Evolutionary conservation across 2,113 vertebrate species (phyloP), one percentile per base, ranked within the genome.

Genomic region (Alouatta palliata): DNA sequence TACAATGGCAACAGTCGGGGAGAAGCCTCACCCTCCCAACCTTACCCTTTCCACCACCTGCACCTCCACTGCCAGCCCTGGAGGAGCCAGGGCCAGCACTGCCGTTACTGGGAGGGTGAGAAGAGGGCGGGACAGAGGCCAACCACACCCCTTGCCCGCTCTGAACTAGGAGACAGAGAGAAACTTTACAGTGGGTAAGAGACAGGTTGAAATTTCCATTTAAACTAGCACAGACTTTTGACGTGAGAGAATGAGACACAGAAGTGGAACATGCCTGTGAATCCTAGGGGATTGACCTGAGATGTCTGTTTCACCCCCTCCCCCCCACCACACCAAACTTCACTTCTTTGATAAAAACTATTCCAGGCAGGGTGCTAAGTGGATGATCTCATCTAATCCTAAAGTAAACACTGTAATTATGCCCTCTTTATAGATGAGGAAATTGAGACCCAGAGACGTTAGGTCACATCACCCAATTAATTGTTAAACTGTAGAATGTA

Each of bases 371-470:
- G 61, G 35, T 0, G 17, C 73, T 45, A 70, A 87, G 93, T 35
- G 37, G 89, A 77, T 73, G 85, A 87, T 9, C 73, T 90, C 85
- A 90, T 77, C 88, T 95, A 81, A 77, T 77, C 66, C 90, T 35
- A 87, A 54, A 52, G 85, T 77, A 82, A 92, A 94, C 8, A 91
- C 47, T 37, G 16, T 32, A 23, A 40, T 52, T 79, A 79, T 23
- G 80, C 47, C 11, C 40, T 83, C 64, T 87, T 21, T 32, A 76
- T 6, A 49, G 45, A 73, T 5, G 40, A 92, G 90, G 82, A 94
- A 79, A 75, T 8, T 27, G 91, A 75, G n/a, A 47, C 73, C 25
- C 27, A 43, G 32, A n/a, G 19, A 71, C 32, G n/a, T 47, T 68
- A 86, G 68, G n/a, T 52, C 40, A 76, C 4, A 64, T 30, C 27